Evolutionary conservation across 1,140 invertebrate species (phyloP).

Genomic region (Scaptomyza graminum): DNA sequence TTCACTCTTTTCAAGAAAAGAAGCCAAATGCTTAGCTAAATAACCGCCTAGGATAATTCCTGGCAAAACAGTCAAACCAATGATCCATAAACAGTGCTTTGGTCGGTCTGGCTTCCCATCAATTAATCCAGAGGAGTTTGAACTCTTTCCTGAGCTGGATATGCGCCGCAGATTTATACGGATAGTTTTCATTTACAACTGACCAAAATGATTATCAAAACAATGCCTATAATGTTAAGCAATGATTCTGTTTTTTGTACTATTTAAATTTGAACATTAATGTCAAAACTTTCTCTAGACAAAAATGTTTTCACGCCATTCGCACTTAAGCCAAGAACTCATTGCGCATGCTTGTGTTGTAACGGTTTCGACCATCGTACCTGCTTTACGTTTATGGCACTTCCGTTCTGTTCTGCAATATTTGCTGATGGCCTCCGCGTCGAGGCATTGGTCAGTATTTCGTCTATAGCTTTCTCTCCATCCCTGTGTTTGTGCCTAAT

Average conservation of each 20-base stretch:
- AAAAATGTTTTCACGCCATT: conserved; percentile 33
- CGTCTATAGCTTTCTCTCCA: conserved; percentile 18
- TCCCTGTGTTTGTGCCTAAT: conserved; percentile 7
- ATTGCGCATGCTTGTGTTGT: conserved; percentile 44
- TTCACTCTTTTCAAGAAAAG: neutral
- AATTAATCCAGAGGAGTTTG: neutral
- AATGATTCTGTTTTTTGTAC: neutral
- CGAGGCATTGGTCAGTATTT: conserved; percentile 44
- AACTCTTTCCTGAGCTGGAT: neutral
- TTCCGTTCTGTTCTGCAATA: conserved; percentile 64
- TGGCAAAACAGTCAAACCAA: neutral
- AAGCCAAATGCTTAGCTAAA: neutral
- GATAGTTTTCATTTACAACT: neutral
- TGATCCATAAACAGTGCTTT: neutral
- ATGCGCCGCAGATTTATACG: neutral
- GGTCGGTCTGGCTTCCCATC: too few relatives aligned
- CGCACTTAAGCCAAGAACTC: conserved; percentile 41
- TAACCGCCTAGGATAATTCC: neutral
- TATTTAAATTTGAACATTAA: conserved; percentile 26
- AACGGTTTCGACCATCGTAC: conserved; percentile 41
- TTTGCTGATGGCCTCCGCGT: conserved; percentile 25
- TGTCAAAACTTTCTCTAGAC: conserved; percentile 67
- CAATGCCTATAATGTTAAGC: neutral
- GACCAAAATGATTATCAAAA: neutral
- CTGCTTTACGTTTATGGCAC: conserved; percentile 54